phyloP scores from a whole-genome alignment of 2,888 invertebrate genomes.

The Drepanosiphum platanoidis region DNA sequence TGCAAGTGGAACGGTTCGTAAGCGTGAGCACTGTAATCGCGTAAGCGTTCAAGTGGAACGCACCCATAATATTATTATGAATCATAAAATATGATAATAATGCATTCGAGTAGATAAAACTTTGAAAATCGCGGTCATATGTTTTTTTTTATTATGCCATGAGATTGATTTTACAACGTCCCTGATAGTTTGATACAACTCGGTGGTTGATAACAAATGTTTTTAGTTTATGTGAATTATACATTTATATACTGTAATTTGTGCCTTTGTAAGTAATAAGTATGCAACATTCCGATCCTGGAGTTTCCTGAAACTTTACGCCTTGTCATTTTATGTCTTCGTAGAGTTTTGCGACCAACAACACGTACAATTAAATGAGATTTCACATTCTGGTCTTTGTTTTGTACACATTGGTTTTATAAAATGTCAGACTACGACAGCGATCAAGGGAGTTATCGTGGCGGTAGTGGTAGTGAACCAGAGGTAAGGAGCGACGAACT shows the following conservation, averaged over 20 bases:
- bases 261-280: too few species aligned
- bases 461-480: conserved; percentile 66
- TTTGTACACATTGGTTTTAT: not conserved
- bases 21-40: too few species aligned
- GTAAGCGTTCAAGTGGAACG: too few species aligned
- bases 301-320: too few species aligned
- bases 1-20: too few species aligned
- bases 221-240: not conserved
- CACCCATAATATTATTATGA: too few species aligned
- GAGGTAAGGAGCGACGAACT: conserved; percentile 68
- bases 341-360: not conserved
- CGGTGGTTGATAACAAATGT: not conserved
- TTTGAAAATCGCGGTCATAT: not conserved
- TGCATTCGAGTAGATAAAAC: too few species aligned
- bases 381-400: not conserved
- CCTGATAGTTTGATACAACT: conserved; percentile 24
- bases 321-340: not conserved
- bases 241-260: too few species aligned
- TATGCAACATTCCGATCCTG: too few species aligned
- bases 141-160: not conserved
- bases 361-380: not conserved
- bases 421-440: conserved; percentile 65
- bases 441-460: conserved; percentile 64
- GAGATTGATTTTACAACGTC: conserved; percentile 4
- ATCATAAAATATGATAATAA: too few species aligned